Evolutionary conservation across 2,888 invertebrate genomes (phyloP), one percentile per base, ranked within the genome.

Genomic region (Steinernema scapterisci): DNA sequence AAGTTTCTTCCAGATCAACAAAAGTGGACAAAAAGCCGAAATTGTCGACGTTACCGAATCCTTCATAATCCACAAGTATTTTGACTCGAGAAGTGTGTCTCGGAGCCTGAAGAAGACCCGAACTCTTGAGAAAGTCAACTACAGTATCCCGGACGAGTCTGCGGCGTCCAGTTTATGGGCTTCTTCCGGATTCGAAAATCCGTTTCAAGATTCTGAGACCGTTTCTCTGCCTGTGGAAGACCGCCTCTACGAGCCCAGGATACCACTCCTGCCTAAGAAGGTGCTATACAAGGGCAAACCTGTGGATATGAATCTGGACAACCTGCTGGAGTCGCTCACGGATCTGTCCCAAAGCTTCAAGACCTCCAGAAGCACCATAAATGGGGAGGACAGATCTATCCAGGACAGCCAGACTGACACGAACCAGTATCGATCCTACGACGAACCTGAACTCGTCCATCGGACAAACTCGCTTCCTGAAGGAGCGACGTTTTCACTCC

Each of bases 211-310:
- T 7, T 27, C 63, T 11, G 63, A 63, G 27, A 63, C 63, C 25
- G 63, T 63, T 25, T 63, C 63, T 2, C 63, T 63, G 13, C 77
- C 78, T n/a, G 78, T 78, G 23, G 77, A 76, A 16, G 74, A 63
- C 38, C 75, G 76, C 0, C 38, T 72, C 6, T 78, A 79, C 51
- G 79, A 82, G 44, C 84, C 84, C 16, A 54, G 84, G 63, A 75
- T 78, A 6, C 78, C 81, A 0, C 71, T 80, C 21, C 77, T 84
- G 0, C 84, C 84, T 0, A 72, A 80, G 25, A 81, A 79, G 63
- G 43, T 84, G 9, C 77, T 76, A 11, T 84, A 81, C 75, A 81
- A 81, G 56, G 84, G 84, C 0, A 82, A 84, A 25, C 79, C 81
- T 23, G 80, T 84, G 16, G 78, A 73, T 70, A 75, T 81, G 16